Conservation (phyloP, 92 coral and sea anemone genomes). For the Chrysogorgia sp. region DNA sequence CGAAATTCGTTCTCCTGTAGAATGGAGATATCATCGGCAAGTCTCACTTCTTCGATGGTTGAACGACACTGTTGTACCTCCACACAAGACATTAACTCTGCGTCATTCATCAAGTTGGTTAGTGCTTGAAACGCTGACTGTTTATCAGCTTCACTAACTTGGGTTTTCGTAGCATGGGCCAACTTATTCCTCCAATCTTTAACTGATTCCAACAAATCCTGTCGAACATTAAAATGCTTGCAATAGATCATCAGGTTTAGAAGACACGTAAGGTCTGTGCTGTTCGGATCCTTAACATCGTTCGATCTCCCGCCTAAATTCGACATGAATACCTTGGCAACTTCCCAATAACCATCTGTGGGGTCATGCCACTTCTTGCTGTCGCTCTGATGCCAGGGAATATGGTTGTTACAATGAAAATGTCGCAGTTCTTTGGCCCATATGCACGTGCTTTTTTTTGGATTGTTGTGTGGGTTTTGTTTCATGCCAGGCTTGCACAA, state of each 20-base stretch:
- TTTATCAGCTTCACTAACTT: neutral
- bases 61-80: too few relatives aligned
- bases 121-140: neutral
- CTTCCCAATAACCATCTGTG: slow-evolving; percentile 55
- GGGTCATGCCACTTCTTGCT: slow-evolving; percentile 66
- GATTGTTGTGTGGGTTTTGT: slow-evolving; percentile 40
- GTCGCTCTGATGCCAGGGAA: slow-evolving; percentile 75
- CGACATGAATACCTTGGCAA: slow-evolving; percentile 79
- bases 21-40: too few relatives aligned
- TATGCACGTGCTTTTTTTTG: too few relatives aligned
- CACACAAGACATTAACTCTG: too few relatives aligned
- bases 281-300: slow-evolving; percentile 46
- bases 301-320: slow-evolving; percentile 50
- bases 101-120: neutral
- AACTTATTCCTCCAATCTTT: slow-evolving; percentile 60
- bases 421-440: slow-evolving; percentile 71
- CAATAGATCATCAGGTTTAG: slow-evolving; percentile 69
- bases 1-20: too few relatives aligned
- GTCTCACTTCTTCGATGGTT: too few relatives aligned
- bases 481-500: slow-evolving; percentile 44
- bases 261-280: slow-evolving; percentile 69
- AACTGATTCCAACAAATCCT: slow-evolving; percentile 48
- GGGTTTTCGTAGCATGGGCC: slow-evolving; percentile 6
- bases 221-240: slow-evolving; percentile 52
- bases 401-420: slow-evolving; percentile 56